Evolutionary conservation across 2,797 vertebrate genomes (phyloP).

Genomic region (Huso huso): DNA sequence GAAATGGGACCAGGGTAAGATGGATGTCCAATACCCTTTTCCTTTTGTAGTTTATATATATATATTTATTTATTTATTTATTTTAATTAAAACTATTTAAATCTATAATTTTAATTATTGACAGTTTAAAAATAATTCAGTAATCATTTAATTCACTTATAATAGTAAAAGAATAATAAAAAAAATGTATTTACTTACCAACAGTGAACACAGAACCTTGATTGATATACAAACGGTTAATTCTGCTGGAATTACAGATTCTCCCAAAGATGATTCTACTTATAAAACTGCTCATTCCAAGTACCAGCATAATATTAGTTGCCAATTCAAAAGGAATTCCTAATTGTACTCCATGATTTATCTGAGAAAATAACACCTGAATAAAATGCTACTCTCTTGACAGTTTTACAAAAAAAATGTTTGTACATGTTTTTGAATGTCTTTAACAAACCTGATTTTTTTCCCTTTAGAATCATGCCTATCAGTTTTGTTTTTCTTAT

Average conservation of each 20-base stretch:
- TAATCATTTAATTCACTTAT: too few relatives aligned
- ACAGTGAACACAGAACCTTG: slow-evolving; percentile 19
- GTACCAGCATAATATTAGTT: slow-evolving; percentile 21
- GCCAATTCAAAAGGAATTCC: slow-evolving; percentile 17
- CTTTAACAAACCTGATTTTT: too few relatives aligned
- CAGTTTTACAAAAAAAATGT: not conserved
- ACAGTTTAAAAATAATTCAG: too few relatives aligned
- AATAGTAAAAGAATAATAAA: not conserved
- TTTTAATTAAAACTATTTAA: too few relatives aligned
- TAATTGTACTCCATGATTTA: slow-evolving; percentile 18
- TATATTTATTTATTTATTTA: too few relatives aligned
- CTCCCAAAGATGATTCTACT: slow-evolving; percentile 24
- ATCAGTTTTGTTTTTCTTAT: not conserved
- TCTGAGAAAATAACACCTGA: slow-evolving; percentile 7
- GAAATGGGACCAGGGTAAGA: too few relatives aligned
- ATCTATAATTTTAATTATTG: too few relatives aligned
- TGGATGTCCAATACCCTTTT: too few relatives aligned
- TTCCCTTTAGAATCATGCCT: not conserved
- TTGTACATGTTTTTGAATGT: too few relatives aligned
- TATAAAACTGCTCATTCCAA: slow-evolving; percentile 26
- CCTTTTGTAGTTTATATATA: too few relatives aligned
- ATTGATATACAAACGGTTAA: slow-evolving; percentile 23
- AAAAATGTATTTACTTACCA: slow-evolving; percentile 7
- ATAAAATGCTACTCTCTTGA: not conserved
- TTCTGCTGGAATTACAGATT: slow-evolving; percentile 18